Conservation (phyloP, 2,113 vertebrate genomes). For the Macrotus californicus region DNA sequence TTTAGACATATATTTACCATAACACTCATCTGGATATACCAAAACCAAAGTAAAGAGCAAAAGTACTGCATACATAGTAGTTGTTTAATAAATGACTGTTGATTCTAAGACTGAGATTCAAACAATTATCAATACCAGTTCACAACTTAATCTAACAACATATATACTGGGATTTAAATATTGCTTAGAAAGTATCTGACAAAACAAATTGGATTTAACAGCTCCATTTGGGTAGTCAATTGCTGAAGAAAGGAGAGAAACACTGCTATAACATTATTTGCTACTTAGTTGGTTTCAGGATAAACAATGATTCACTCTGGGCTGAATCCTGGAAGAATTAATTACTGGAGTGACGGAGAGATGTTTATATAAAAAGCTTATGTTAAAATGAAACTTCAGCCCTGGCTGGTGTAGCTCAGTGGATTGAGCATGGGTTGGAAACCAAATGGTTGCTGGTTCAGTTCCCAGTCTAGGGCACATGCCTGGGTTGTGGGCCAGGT, state of each 20-base stretch:
- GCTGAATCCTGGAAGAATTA: neutral
- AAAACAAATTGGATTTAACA: neutral
- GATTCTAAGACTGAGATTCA: neutral
- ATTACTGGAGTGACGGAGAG: neutral
- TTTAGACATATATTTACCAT: slow-evolving; percentile 3
- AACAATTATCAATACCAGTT: neutral
- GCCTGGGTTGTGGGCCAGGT: no score
- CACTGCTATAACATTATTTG: neutral
- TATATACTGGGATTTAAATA: slow-evolving; percentile 5
- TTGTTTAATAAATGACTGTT: slow-evolving; percentile 10
- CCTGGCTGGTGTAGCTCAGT: no score
- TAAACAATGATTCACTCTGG: neutral
- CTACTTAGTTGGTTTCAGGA: neutral
- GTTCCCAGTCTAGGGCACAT: no score
- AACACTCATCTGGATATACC: neutral
- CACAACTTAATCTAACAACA: neutral
- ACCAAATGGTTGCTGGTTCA: no score
- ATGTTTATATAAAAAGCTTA: neutral
- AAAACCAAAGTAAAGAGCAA: neutral
- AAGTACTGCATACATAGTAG: neutral
- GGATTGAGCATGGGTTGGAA: no score
- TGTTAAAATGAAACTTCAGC: neutral
- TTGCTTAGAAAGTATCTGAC: neutral
- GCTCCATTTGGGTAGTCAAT: neutral
- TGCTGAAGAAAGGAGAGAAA: slow-evolving; percentile 6